Evolutionary conservation across 2,113 vertebrate species (phyloP).

Genomic region (Syngnathus typhle): DNA sequence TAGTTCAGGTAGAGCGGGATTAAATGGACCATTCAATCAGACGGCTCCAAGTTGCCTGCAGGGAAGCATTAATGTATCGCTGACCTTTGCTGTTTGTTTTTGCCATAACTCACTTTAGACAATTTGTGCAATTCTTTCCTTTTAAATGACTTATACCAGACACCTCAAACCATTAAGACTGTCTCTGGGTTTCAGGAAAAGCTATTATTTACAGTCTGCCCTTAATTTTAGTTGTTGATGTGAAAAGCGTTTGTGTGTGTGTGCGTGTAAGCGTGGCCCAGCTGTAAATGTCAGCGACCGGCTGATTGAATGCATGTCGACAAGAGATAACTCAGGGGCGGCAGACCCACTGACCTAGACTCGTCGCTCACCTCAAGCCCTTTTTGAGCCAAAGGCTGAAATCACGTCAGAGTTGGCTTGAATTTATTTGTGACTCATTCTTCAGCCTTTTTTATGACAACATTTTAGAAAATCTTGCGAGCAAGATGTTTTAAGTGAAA

Average conservation of each 20-base stretch:
- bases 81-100: background rate
- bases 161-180: background rate
- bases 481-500: conserved; percentile 7
- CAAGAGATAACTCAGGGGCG: conserved; percentile 52
- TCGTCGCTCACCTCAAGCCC: conserved; percentile 38
- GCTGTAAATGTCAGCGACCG: conserved; percentile 59
- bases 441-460: background rate
- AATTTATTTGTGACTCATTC: conserved; percentile 13
- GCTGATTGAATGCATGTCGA: conserved; percentile 55
- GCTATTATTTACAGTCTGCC: conserved; percentile 12
- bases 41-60: background rate
- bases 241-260: conserved; percentile 32
- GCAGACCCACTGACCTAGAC: conserved; percentile 50
- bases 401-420: conserved; percentile 9
- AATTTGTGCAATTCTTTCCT: background rate
- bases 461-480: conserved; percentile 1
- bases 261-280: conserved; percentile 2
- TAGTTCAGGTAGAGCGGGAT: background rate
- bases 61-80: background rate
- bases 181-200: background rate
- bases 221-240: conserved; percentile 31
- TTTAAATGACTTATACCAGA: background rate
- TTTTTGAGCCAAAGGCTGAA: conserved; percentile 18
- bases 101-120: background rate
- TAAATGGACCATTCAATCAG: background rate